phyloP scores from a whole-genome alignment of 2,888 invertebrate species.

The Parasteatoda lunata region DNA sequence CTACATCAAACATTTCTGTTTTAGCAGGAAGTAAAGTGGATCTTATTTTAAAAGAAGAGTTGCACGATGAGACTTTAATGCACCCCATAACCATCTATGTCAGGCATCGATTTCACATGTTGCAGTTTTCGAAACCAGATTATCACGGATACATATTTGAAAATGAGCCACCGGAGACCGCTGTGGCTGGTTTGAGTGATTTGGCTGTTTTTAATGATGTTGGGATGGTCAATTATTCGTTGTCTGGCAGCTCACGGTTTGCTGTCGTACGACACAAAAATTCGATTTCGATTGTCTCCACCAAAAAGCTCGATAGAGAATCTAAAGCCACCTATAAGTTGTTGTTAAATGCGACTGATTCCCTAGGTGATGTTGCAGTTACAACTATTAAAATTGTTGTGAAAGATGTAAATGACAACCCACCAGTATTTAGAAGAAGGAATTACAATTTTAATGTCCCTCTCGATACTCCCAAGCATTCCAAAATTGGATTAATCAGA shows the following conservation, averaged over 20 bases:
- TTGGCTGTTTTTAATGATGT: conserved; percentile 79
- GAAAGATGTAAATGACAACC: conserved; percentile 92
- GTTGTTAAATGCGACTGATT: conserved; percentile 86
- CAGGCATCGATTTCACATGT: conserved; percentile 85
- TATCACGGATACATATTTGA: conserved; percentile 82
- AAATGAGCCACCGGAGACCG: conserved; percentile 83
- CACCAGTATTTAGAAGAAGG: conserved; percentile 86
- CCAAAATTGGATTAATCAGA: conserved; percentile 87
- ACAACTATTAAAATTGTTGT: conserved; percentile 85
- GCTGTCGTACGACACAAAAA: conserved; percentile 12
- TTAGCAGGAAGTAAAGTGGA: conserved; percentile 86
- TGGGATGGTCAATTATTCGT: conserved; percentile 75
- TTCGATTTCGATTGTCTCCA: conserved; percentile 70
- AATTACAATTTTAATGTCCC: conserved; percentile 82
- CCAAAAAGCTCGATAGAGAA: conserved; percentile 85
- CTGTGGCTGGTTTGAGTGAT: conserved; percentile 82
- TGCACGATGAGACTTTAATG: conserved; percentile 71
- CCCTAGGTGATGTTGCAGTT: conserved; percentile 83
- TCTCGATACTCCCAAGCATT: conserved; percentile 82
- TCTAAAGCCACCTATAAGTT: conserved; percentile 83
- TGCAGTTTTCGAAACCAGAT: conserved; percentile 87
- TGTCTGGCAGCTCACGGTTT: conserved; percentile 34
- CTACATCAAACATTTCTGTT: conserved; percentile 87
- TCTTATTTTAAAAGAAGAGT: conserved; percentile 87
- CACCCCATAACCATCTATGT: conserved; percentile 78